Conservation (phyloP, 2,888 invertebrate species). For the Apoderus coryli region DNA sequence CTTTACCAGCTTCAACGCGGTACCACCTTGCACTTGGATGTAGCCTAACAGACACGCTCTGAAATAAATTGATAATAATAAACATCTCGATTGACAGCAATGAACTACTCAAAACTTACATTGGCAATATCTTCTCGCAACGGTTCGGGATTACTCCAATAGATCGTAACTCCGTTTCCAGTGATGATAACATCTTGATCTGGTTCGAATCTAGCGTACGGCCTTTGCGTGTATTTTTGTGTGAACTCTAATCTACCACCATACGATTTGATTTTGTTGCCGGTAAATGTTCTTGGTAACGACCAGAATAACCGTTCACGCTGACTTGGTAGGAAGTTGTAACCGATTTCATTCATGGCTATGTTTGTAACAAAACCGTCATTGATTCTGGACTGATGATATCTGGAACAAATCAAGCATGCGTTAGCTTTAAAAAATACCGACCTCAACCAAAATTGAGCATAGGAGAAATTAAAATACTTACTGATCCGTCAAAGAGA, state of each 20-base stretch:
- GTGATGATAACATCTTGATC: constrained; percentile 73
- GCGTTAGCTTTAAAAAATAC: too few species aligned
- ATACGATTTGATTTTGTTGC: constrained; percentile 72
- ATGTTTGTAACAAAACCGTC: constrained; percentile 38
- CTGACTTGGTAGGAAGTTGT: constrained; percentile 35
- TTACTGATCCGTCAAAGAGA: constrained; percentile 47
- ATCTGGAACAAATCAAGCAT: too few species aligned
- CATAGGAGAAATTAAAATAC: constrained; percentile 12
- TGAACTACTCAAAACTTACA: constrained; percentile 35
- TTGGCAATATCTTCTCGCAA: constrained; percentile 41
- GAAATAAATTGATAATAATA: constrained; percentile 16
- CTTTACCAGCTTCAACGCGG: constrained; percentile 36
- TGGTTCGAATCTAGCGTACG: constrained; percentile 37
- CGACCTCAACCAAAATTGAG: constrained; percentile 8
- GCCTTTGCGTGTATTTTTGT: constrained; percentile 45
- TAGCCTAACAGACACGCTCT: constrained; percentile 50
- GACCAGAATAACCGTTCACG: constrained; percentile 55
- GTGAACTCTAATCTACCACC: constrained; percentile 68
- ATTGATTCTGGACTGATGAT: constrained; percentile 31
- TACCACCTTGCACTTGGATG: constrained; percentile 51
- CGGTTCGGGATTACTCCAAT: constrained; percentile 53
- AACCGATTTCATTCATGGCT: constrained; percentile 46
- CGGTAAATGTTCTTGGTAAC: constrained; percentile 51
- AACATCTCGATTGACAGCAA: neutral
- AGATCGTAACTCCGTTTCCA: constrained; percentile 61